Evolutionary conservation across 2,113 vertebrate species (phyloP), one percentile per base, ranked within the genome.

Genomic region (Alethe diademata): DNA sequence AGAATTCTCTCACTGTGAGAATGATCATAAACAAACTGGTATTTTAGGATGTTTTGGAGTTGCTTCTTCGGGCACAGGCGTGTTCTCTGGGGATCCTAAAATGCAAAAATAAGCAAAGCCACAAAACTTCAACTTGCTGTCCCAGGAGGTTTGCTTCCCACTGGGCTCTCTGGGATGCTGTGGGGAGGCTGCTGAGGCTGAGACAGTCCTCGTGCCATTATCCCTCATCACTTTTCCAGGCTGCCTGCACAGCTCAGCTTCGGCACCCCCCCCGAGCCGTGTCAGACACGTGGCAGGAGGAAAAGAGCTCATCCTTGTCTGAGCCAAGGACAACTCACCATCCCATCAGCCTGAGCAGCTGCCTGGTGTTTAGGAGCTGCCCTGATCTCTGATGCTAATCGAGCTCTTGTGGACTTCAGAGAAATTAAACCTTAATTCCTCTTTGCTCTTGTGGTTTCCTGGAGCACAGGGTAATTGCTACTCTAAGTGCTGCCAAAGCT

Each of bases 361-460:
- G 91, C 89, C 67, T 31, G 72, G 75, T 45, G 19, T 50, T 72
- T 17, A 19, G 85, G 88, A 86, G 48, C 60, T 60, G 75, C 72
- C 81, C 67, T 33, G 35, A 66, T 65, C 82, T 33, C 95, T 36
- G 86, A 90, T 89, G 18, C 80, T 60, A 26, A 81, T 61, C 7
- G 4, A 71, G 89, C 80, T 78, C 58, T 65, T 38, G 65, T 38
- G 86, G 78, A 84, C 92, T 82, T 91, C 19, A 33, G 85, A 93
- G 88, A 82, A 90, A 92, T 61, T 76, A 73, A 95, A 86, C 56
- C 35, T 50, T 84, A 64, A 92, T 88, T 96, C 93, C 88, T 88
- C 45, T 70, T 88, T 53, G 88, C 88, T 91, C 78, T 86, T 79
- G 84, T 36, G 92, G 95, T 93, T 97, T 95, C 95, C 94, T 90